A percentile compares a stretch with the other conserved stretches of the same genome.
phyloP scores from a whole-genome alignment of 1,140 invertebrate species.

The Lutraria rhynchaena region DNA sequence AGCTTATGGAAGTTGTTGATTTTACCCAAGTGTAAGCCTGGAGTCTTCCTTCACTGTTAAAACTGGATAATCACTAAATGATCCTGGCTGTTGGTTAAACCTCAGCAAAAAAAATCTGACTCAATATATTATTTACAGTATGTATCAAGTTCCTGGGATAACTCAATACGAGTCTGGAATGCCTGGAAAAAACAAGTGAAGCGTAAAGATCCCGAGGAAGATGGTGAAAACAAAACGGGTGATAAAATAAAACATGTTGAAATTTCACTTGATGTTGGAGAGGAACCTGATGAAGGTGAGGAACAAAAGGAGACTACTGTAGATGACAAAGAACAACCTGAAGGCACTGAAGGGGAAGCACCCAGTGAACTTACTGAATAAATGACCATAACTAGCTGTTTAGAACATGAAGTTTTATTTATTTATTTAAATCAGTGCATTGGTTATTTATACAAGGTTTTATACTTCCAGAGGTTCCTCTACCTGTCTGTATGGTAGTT shows the following conservation, averaged over 20 bases:
- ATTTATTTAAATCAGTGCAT: too few species aligned
- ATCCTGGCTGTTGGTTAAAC: too few species aligned
- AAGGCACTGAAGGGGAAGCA: slow-evolving; percentile 29
- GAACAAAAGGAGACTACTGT: slow-evolving; percentile 28
- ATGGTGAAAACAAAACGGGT: slow-evolving; percentile 35
- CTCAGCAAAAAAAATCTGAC: too few species aligned
- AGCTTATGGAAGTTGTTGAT: too few species aligned
- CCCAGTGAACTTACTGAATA: neutral
- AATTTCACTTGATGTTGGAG: slow-evolving; percentile 50
- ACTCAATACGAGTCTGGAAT: slow-evolving; percentile 82
- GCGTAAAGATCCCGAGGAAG: slow-evolving; percentile 60
- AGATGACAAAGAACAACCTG: slow-evolving; percentile 6
- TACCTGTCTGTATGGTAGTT: too few species aligned
- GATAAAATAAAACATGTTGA: slow-evolving; percentile 60
- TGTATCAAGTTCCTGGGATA: slow-evolving; percentile 81
- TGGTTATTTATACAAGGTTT: too few species aligned
- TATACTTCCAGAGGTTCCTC: too few species aligned
- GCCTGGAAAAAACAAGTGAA: slow-evolving; percentile 76
- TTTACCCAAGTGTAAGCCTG: too few species aligned
- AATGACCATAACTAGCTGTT: neutral
- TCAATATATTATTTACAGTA: slow-evolving; percentile 71
- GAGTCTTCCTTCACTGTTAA: too few species aligned
- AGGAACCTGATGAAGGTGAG: slow-evolving; percentile 55
- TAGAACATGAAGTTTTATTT: too few species aligned
- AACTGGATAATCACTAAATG: too few species aligned